Evolutionary conservation across 2,797 vertebrate species (phyloP), one percentile per base, ranked within the genome.

Genomic region (Caiman crocodilus): DNA sequence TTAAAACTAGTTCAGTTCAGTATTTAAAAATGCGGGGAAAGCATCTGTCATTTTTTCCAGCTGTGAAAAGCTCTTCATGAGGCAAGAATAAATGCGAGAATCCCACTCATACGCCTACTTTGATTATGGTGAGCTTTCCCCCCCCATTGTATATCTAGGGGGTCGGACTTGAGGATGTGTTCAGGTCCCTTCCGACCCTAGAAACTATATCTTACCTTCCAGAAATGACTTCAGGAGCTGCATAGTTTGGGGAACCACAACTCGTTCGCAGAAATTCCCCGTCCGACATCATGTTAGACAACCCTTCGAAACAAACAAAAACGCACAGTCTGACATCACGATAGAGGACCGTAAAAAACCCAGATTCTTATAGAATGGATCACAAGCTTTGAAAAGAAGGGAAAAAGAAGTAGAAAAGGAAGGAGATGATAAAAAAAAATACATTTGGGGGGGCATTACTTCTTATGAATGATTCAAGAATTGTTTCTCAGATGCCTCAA

Each of bases 221-320:
- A 85, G 99, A 99, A 97, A 99, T 99, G 95, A 99, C 99, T 98
- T 99, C 99, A 63, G 99, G 99, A 87, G 99, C 99, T 78, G 99
- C 99, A 14, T 99, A 99, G 97, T 99, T 99, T 59, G 99, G 99
- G 63, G 99, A 99, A 14, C 99, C 99, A 87, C 99, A 99, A 96
- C 99, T 99, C n/a, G 99, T 99, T 93, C 99, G 98, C 13, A 99
- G 98, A 96, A 99, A 99, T 96, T 99, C 99, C 0, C 99, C 99
- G 82, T 99, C 99, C 91, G 99, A 99, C 99, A 99, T 99, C 99
- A 99, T 99, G 97, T 99, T 99, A 76, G 99, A 99, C 89, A 99
- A 96, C 20, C 99, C 99, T 99, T 50, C 42, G 94, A 92, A 95
- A 71, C 69, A 92, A 95, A 96, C 14, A 99, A 98, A 96, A 99